Evolutionary conservation across 2,797 vertebrate species (phyloP), one percentile per base, ranked within the genome.

Genomic region (Artibeus lituratus): DNA sequence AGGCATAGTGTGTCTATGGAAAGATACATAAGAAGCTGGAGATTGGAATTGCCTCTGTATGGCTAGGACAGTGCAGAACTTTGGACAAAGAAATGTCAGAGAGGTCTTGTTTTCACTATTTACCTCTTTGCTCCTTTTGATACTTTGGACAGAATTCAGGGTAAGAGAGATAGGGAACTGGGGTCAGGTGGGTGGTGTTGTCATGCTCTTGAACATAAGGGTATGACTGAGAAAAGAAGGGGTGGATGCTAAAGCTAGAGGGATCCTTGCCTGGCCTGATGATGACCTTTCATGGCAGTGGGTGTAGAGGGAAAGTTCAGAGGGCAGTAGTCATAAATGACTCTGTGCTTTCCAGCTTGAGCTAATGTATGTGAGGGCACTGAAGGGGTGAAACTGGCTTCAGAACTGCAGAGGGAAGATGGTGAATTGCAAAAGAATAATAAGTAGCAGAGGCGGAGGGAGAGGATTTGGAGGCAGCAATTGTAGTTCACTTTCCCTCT

Each of bases 311-410:
- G 87, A 80, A 77, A 87, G n/a, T 51, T 77, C 18, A 10, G 42
- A 91, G 73, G 67, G 42, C n/a, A 77, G 59, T 42, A 24, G 44
- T 95, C 77, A 94, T 69, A 87, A 59, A 57, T 85, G 84, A 90
- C 85, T 84, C 49, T 83, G 49, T 69, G 76, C 81, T 91, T 74
- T 78, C 85, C 67, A 82, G 49, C 39, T 24, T 37, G 18, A 10
- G 1, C 81, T 94, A 85, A 80, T 42, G 89, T 81, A 88, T 21
- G 14, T n/a, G 32, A 95, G 70, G 44, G 39, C 12, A 37, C 22
- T 47, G 59, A 22, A 6, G 84, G 18, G 59, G 37, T 11, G n/a
- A 72, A 73, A 84, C 22, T 59, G 74, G 42, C 7, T 86, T 94
- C 35, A 53, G 74, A 83, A 81, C 29, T 42, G 39, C 35, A 18